Conservation (phyloP, 2,113 vertebrate species). For the Empidonax alnorum region DNA sequence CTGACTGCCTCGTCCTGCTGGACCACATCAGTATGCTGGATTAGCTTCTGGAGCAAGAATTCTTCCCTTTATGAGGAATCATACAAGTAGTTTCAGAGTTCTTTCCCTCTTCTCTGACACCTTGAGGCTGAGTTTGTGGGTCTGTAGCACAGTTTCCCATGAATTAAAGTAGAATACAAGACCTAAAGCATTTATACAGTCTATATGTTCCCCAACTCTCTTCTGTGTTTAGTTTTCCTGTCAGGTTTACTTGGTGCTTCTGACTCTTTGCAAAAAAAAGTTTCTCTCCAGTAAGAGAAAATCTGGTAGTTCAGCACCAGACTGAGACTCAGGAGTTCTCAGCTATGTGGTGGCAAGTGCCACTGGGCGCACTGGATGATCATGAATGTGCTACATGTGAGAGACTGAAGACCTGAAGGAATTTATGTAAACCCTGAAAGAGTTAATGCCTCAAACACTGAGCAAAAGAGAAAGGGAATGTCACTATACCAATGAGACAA, state of each 20-base stretch:
- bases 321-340: background rate
- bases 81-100: background rate
- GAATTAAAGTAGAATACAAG: constrained; percentile 4
- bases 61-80: background rate
- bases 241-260: constrained; percentile 26
- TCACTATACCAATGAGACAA: background rate
- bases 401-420: background rate
- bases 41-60: background rate
- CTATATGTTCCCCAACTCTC: background rate
- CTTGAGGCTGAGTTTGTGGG: background rate
- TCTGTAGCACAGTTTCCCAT: background rate
- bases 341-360: background rate
- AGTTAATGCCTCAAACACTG: background rate
- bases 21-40: background rate
- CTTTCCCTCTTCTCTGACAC: background rate
- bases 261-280: background rate
- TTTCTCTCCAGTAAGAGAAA: background rate
- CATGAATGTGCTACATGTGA: background rate
- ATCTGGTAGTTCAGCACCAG: background rate
- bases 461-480: background rate
- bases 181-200: background rate
- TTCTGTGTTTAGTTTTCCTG: constrained; percentile 13
- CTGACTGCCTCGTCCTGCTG: background rate
- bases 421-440: background rate
- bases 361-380: background rate